Percentiles rank a stretch among this genome's conserved stretches.
Evolutionary conservation across 2,113 vertebrate species (phyloP).

Genomic region (Entosphenus tridentatus): DNA sequence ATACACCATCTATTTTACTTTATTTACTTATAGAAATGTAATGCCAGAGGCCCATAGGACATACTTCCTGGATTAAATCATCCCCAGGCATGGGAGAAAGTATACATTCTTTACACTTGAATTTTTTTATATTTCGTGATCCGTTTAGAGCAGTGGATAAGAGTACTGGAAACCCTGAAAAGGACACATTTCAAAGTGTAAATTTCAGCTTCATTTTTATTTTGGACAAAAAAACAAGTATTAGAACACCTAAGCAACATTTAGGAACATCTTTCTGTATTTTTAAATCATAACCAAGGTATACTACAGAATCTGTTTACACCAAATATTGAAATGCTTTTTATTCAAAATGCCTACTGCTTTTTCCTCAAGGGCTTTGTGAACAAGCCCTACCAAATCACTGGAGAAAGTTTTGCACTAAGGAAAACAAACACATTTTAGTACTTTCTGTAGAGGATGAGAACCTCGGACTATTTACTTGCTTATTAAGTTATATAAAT

Average conservation of each 20-base stretch:
- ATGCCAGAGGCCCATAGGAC: too few species aligned
- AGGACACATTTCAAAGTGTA: too few species aligned
- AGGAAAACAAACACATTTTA: background rate
- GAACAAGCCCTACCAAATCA: background rate
- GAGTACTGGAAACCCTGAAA: too few species aligned
- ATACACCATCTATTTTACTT: too few species aligned
- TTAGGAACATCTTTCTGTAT: background rate
- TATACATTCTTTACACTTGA: too few species aligned
- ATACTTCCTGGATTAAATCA: too few species aligned
- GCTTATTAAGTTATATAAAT: background rate
- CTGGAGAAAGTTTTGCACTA: background rate
- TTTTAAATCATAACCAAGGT: background rate
- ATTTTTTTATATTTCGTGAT: too few species aligned
- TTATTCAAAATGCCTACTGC: background rate
- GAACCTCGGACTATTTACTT: background rate
- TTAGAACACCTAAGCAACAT: background rate
- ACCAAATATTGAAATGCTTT: background rate
- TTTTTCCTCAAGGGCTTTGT: background rate
- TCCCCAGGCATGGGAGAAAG: too few species aligned
- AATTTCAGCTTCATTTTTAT: too few species aligned
- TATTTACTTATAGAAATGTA: too few species aligned
- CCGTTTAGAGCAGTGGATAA: too few species aligned
- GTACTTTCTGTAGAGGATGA: background rate
- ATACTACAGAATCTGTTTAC: background rate
- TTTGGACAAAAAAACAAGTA: background rate